Conservation (phyloP, 2,113 vertebrate species). For the Pachyramphus minor region DNA sequence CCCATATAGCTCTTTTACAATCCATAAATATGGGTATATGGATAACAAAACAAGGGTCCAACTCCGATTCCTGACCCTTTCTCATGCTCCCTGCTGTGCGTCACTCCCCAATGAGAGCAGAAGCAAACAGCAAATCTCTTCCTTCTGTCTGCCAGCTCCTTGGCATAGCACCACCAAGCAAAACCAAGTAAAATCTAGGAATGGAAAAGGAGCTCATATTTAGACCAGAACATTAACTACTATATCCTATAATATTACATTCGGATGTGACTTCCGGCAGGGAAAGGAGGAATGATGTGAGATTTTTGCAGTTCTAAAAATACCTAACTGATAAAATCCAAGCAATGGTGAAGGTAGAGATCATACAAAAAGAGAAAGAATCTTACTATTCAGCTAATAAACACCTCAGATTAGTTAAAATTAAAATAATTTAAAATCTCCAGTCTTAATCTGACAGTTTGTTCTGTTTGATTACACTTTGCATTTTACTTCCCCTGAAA, state of each 20-base stretch:
- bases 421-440: not conserved
- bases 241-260: not conserved
- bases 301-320: not conserved
- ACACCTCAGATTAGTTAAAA: not conserved
- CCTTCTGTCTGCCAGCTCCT: not conserved
- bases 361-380: not conserved
- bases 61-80: not conserved
- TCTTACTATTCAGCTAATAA: not conserved
- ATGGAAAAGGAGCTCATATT: not conserved
- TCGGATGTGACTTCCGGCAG: not conserved
- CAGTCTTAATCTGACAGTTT: not conserved
- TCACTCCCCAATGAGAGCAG: not conserved
- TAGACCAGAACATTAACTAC: not conserved
- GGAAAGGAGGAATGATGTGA: not conserved
- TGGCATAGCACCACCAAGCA: not conserved
- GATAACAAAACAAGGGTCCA: not conserved
- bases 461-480: not conserved
- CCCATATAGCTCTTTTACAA: not conserved
- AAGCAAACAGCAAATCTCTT: not conserved
- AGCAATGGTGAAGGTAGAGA: not conserved
- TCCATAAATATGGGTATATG: accelerated
- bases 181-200: not conserved
- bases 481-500: not conserved
- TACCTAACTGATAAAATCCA: not conserved
- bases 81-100: not conserved